Percentiles rank a stretch among this genome's conserved stretches.
These are phyloP conservation scores for Zaprionus kolodkinae DNA, from an alignment of 1,140 invertebrate species.

Conservation along the genomic window DNA sequence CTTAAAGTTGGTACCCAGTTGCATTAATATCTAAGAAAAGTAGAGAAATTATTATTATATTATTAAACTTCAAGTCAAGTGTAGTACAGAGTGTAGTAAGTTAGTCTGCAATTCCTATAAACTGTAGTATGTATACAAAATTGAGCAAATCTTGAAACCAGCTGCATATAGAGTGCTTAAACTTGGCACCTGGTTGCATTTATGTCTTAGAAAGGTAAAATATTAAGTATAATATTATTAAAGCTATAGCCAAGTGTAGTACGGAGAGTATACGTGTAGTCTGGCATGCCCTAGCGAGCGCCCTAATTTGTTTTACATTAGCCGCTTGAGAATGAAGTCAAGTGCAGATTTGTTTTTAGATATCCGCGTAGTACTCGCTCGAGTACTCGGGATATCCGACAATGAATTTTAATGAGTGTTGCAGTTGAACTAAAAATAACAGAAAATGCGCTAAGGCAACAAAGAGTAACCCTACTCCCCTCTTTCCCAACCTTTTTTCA, in stretches of 20 bases:
- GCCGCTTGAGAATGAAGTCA: slow-evolving; percentile 50
- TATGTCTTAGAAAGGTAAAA: too few species aligned
- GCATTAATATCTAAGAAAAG: too few species aligned
- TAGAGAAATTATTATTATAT: too few species aligned
- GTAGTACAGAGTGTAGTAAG: background rate
- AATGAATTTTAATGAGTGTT: slow-evolving; percentile 72
- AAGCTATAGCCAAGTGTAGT: background rate
- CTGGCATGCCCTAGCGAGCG: background rate
- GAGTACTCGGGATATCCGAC: slow-evolving; percentile 45
- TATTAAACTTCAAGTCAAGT: background rate
- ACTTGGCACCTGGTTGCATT: too few species aligned
- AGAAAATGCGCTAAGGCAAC: slow-evolving; percentile 28
- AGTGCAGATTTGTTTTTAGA: slow-evolving; percentile 54
- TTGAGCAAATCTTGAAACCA: too few species aligned
- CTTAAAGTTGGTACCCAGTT: too few species aligned
- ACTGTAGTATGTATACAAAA: too few species aligned
- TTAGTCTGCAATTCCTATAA: background rate
- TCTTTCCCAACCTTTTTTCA: slow-evolving; percentile 43
- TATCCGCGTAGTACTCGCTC: slow-evolving; percentile 25
- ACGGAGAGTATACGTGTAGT: background rate
- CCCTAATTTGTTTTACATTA: slow-evolving; percentile 29
- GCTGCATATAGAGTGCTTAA: too few species aligned
- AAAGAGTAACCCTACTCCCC: background rate
- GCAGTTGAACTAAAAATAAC: slow-evolving; percentile 59
- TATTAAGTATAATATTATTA: too few species aligned